A percentile compares a stretch with the other conserved stretches of the same genome.
Evolutionary conservation across 2,888 invertebrate genomes (phyloP).

Genomic region (Noctua pronuba): DNA sequence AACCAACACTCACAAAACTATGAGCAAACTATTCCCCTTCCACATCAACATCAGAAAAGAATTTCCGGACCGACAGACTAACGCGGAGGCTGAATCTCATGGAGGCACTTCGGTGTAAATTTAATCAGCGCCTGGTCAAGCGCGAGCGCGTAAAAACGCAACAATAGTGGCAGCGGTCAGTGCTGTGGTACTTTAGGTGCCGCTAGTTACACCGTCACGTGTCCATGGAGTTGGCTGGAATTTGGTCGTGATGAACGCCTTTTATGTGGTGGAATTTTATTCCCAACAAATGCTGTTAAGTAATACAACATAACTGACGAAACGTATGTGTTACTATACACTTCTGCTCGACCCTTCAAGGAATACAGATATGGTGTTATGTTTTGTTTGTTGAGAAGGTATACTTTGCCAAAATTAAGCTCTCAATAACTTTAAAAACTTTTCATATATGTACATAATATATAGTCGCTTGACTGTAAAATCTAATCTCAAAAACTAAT

Average conservation of each 20-base stretch:
- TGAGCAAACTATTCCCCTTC: neutral
- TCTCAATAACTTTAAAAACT: neutral
- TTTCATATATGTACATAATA: neutral
- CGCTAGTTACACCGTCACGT: constrained; percentile 41
- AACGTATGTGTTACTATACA: neutral
- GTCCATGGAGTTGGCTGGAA: no score
- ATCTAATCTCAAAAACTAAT: constrained; percentile 4
- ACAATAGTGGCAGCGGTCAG: constrained; percentile 40
- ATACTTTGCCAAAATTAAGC: neutral
- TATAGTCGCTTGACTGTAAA: neutral
- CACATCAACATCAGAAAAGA: neutral
- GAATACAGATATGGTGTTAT: neutral
- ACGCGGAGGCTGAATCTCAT: neutral
- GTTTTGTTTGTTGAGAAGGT: neutral
- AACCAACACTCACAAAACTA: neutral
- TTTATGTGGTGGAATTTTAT: neutral
- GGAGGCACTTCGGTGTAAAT: constrained; percentile 21
- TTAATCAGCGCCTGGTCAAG: constrained; percentile 39
- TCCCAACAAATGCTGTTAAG: neutral
- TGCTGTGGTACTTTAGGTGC: neutral
- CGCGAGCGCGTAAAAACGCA: constrained; percentile 25
- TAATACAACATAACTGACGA: neutral
- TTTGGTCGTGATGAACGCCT: neutral
- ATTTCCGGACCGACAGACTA: neutral
- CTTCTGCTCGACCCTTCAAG: neutral